phyloP scores from a whole-genome alignment of 2,113 vertebrate species.

The Anser brachyrhynchus region DNA sequence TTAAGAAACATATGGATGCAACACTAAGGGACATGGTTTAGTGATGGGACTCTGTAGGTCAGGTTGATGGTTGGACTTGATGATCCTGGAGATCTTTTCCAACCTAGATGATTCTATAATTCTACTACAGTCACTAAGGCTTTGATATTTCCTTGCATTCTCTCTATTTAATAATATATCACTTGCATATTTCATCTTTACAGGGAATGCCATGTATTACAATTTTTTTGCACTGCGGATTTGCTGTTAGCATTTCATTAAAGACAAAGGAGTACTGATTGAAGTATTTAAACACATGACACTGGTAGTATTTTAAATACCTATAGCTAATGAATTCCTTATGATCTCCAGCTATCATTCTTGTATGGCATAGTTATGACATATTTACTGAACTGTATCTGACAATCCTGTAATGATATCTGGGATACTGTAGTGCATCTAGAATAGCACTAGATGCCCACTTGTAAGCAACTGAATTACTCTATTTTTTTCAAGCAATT shows the following conservation, averaged over 20 bases:
- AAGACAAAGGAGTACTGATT: not conserved
- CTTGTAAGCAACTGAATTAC: not conserved
- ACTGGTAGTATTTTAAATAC: not conserved
- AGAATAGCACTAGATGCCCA: not conserved
- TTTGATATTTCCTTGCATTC: not conserved
- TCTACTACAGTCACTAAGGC: not conserved
- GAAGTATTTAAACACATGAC: not conserved
- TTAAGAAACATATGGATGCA: no score
- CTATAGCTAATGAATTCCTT: not conserved
- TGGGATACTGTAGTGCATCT: not conserved
- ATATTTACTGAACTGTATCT: not conserved
- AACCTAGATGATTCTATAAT: no score
- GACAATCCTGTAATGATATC: not conserved
- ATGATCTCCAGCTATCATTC: not conserved
- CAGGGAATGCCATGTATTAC: not conserved
- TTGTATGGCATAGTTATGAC: not conserved
- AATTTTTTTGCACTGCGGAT: not conserved
- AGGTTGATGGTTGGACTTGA: no score
- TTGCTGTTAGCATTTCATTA: conserved; percentile 20
- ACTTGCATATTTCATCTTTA: not conserved
- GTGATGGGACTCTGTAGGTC: no score
- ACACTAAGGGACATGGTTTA: no score
- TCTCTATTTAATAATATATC: not conserved
- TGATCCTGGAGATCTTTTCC: no score
- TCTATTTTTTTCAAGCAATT: not conserved